phyloP scores from a whole-genome alignment of 2,113 vertebrate species.

The Misgurnus anguillicaudatus region DNA sequence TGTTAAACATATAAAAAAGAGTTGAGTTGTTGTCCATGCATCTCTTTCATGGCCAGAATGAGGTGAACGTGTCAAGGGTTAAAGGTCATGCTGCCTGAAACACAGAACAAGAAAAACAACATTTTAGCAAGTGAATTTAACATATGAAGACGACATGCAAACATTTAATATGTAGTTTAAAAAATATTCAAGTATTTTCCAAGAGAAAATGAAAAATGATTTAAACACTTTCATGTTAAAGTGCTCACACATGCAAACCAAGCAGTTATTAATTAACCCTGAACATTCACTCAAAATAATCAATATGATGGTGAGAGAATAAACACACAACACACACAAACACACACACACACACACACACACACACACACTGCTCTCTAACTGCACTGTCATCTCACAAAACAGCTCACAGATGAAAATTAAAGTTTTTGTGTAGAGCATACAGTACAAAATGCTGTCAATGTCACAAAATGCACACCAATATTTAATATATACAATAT shows the following conservation, averaged over 20 bases:
- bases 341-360: not conserved
- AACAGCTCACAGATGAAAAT: too few species aligned
- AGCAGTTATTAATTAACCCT: slow-evolving; percentile 57
- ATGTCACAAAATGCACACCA: too few species aligned
- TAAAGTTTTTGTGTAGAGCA: too few species aligned
- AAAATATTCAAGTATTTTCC: not conserved
- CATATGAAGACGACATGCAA: not conserved
- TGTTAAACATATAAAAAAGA: not conserved
- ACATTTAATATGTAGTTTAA: not conserved
- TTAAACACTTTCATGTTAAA: not conserved
- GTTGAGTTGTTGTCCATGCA: not conserved
- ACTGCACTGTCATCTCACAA: too few species aligned
- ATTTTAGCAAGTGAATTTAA: not conserved
- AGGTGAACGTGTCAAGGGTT: slow-evolving; percentile 36
- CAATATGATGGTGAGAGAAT: slow-evolving; percentile 45
- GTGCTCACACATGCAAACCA: slow-evolving; percentile 42
- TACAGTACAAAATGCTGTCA: too few species aligned
- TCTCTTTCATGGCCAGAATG: slow-evolving; percentile 23
- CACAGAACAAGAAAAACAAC: slow-evolving; percentile 14
- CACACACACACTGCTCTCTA: not conserved
- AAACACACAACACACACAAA: not conserved
- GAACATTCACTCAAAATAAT: slow-evolving; percentile 44
- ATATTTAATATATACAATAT: too few species aligned
- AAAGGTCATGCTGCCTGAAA: slow-evolving; percentile 42
- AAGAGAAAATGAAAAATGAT: not conserved